phyloP scores from a whole-genome alignment of 2,888 invertebrate genomes.

The Marronus borbonicus region DNA sequence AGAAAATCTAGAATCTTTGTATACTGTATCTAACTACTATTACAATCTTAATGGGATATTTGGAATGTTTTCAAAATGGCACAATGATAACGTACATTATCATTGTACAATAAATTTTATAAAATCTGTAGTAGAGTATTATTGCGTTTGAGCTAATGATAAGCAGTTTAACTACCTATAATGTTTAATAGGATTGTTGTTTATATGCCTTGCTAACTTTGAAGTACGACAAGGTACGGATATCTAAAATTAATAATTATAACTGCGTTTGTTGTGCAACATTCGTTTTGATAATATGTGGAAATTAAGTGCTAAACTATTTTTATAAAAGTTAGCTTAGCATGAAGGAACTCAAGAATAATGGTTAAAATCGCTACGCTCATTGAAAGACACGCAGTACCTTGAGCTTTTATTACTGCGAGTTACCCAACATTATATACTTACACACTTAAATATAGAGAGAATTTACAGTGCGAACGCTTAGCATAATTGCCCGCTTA shows the following conservation, averaged over 20 bases:
- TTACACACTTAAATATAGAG: background rate
- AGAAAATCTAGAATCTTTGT: too few relatives aligned
- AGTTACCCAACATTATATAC: background rate
- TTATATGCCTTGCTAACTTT: background rate
- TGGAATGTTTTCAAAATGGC: too few relatives aligned
- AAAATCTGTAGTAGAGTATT: background rate
- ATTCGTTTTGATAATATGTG: background rate
- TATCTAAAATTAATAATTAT: background rate
- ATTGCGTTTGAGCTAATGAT: background rate
- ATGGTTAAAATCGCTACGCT: background rate
- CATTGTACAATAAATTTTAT: background rate
- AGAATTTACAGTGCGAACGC: slow-evolving; percentile 6
- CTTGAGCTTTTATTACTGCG: background rate
- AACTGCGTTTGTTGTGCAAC: background rate
- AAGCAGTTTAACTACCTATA: background rate
- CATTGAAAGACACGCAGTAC: background rate
- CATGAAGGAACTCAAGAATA: background rate
- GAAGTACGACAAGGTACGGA: background rate
- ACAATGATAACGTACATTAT: background rate
- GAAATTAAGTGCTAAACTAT: too few relatives aligned
- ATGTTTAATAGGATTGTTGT: background rate
- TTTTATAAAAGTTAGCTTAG: too few relatives aligned
- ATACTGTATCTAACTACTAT: too few relatives aligned
- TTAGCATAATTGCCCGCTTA: slow-evolving; percentile 13
- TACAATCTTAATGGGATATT: too few relatives aligned